Conservation (phyloP, 2,888 invertebrate genomes). For the Noctua fimbriata region DNA sequence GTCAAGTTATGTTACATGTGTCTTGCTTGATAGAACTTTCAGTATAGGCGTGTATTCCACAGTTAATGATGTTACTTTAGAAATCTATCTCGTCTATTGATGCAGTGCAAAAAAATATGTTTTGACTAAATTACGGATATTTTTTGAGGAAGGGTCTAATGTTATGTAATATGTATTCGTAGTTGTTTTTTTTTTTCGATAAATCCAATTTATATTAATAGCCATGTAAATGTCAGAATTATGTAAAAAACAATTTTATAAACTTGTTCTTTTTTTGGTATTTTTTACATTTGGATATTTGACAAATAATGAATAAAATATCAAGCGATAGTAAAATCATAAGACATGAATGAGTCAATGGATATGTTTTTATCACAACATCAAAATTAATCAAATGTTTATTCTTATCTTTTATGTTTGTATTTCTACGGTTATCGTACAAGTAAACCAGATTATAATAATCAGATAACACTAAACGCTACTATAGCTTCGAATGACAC, state of each 20-base stretch:
- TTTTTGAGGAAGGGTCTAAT: not conserved
- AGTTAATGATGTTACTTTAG: conserved; percentile 37
- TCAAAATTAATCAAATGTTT: conserved; percentile 16
- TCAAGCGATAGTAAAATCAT: not conserved
- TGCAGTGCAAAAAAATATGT: not conserved
- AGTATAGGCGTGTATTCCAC: conserved; percentile 52
- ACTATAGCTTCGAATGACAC: conserved; percentile 53
- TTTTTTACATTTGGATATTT: not conserved
- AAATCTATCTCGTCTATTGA: not conserved
- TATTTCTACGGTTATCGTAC: conserved; percentile 12
- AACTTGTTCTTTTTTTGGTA: not conserved
- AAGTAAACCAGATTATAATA: conserved; percentile 13
- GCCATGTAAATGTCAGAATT: not conserved
- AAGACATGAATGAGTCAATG: conserved; percentile 19
- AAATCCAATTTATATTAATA: not conserved
- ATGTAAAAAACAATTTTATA: not conserved
- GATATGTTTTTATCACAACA: conserved; percentile 23
- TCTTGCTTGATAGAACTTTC: conserved; percentile 7
- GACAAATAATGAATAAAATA: not conserved
- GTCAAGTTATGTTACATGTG: conserved; percentile 1
- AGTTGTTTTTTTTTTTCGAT: not conserved
- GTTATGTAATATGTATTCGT: not conserved
- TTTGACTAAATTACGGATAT: not conserved
- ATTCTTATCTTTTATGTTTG: conserved; percentile 19
- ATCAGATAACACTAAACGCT: conserved; percentile 18